Base-by-base conservation (phyloP, 2,888 invertebrate genomes). In the Cerceris rybyensis region DNA sequence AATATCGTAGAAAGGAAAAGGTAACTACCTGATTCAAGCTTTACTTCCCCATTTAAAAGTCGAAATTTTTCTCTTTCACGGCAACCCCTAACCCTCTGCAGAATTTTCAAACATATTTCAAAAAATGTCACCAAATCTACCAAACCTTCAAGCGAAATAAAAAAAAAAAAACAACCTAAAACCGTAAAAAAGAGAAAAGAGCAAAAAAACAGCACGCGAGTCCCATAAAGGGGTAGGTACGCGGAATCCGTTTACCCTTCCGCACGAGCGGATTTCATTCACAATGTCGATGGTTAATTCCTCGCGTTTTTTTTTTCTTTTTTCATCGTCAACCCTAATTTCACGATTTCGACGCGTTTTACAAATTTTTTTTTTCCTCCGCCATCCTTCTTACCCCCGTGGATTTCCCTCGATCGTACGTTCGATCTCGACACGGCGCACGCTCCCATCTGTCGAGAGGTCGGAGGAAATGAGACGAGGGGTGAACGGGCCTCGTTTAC, bases 301-400 rank as follows among this genome's bases (percentile, higher is more conserved):
- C 60, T 43, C 75, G 64, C 65, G 64, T 57, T 72, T 68, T 78
- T 81, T 66, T 67, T 49, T 39, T 58, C 28, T 64, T 72, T 70
- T 17, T 16, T 28, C 63, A 28, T 43, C 57, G 77, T 89, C 89
- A 89, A 91, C 91, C 90, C 90, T 91, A 90, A 90, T 90, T 91
- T 90, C 80, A 88, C 86, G 88, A 87, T 88, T 84, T 84, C 85
- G 76, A 67, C 81, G 72, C 78, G 87, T 90, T 90, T 88, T 88
- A 86, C 83, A 87, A 86, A 88, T 85, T 87, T 87, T 87, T 85
- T 75, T 87, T 83, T 79, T 70, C 54, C 73, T 70, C 72, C 57
- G 17, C 61, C 58, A 1, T 49, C 28, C 7, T 50, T 39, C 61
- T 8, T 55, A 42, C 42, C 42, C 57, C 43, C 41, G 8, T 14